Evolutionary conservation across 2,797 vertebrate genomes (phyloP).

Genomic region (Betta splendens): DNA sequence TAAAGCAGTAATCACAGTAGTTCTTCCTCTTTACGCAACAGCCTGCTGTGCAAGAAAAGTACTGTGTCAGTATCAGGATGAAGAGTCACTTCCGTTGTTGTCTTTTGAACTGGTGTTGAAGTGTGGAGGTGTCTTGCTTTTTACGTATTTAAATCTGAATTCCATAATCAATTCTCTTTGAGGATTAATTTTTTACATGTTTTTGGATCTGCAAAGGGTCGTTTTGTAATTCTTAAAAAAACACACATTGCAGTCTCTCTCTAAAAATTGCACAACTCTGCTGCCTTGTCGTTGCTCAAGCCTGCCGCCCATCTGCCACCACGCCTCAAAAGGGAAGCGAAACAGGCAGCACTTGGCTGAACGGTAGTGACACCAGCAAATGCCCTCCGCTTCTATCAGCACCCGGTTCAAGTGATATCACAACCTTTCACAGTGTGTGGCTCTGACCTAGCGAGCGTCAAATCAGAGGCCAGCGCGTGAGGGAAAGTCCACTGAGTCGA

Average conservation of each 20-base stretch:
- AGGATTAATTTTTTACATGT: neutral
- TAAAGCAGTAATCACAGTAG: neutral
- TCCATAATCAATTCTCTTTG: neutral
- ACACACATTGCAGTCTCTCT: conserved; percentile 35
- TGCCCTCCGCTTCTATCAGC: conserved; percentile 6
- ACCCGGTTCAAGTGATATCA: neutral
- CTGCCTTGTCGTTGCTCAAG: conserved; percentile 50
- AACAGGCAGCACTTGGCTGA: conserved; percentile 66
- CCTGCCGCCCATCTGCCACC: conserved; percentile 32
- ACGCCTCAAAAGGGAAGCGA: conserved; percentile 76
- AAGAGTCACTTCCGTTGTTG: conserved; percentile 33
- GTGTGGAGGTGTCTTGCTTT: neutral
- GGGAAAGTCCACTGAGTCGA: conserved; percentile 58
- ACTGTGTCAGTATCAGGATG: conserved; percentile 4
- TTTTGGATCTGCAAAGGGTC: neutral
- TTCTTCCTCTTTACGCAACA: conserved; percentile 11
- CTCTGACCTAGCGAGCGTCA: neutral
- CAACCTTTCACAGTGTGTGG: conserved; percentile 4
- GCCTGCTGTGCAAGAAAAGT: neutral
- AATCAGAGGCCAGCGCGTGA: conserved; percentile 41
- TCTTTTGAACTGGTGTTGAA: neutral
- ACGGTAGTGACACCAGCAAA: conserved; percentile 4
- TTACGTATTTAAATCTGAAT: neutral
- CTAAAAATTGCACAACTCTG: conserved; percentile 60
- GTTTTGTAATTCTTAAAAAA: conserved; percentile 50